These are phyloP conservation scores for Eupsilia transversa DNA, from an alignment of 2,888 invertebrate genomes.

Conservation along the genomic window DNA sequence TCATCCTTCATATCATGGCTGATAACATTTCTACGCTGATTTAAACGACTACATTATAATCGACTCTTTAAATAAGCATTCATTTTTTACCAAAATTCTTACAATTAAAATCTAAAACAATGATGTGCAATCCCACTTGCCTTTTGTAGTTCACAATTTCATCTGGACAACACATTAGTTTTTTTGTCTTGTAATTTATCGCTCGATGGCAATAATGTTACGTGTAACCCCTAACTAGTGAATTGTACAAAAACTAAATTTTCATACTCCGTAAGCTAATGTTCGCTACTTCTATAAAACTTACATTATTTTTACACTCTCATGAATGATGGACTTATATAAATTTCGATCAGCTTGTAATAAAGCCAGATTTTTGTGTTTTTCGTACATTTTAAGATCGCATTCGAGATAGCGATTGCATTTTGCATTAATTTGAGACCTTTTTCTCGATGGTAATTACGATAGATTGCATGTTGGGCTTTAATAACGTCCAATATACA, in stretches of 20 bases:
- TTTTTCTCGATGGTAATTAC: conserved; percentile 36
- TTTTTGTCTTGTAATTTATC: conserved; percentile 67
- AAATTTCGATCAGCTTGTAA: conserved; percentile 44
- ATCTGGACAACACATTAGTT: conserved; percentile 61
- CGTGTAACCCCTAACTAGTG: conserved; percentile 84
- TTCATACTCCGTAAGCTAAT: conserved; percentile 83
- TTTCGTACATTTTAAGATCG: conserved; percentile 42
- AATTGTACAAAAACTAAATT: conserved; percentile 89
- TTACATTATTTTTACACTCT: conserved; percentile 85
- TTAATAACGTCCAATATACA: conserved; percentile 24
- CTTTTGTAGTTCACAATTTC: conserved; percentile 66
- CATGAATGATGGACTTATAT: conserved; percentile 64
- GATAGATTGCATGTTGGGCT: conserved; percentile 39
- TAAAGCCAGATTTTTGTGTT: conserved; percentile 30
- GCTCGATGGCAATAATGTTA: conserved; percentile 74
- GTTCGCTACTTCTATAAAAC: conserved; percentile 81
- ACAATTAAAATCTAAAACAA: conserved; percentile 67
- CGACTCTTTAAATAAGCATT: conserved; percentile 76
- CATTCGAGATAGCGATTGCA: conserved; percentile 38
- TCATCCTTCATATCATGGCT: conserved; percentile 57
- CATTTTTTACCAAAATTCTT: conserved; percentile 71
- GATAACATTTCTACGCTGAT: conserved; percentile 72
- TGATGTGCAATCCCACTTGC: conserved; percentile 68
- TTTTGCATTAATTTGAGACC: conserved; percentile 23
- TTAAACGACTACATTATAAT: conserved; percentile 75